Conservation (phyloP, 1,140 invertebrate genomes). For the Pseudomyrmex pallidus region DNA sequence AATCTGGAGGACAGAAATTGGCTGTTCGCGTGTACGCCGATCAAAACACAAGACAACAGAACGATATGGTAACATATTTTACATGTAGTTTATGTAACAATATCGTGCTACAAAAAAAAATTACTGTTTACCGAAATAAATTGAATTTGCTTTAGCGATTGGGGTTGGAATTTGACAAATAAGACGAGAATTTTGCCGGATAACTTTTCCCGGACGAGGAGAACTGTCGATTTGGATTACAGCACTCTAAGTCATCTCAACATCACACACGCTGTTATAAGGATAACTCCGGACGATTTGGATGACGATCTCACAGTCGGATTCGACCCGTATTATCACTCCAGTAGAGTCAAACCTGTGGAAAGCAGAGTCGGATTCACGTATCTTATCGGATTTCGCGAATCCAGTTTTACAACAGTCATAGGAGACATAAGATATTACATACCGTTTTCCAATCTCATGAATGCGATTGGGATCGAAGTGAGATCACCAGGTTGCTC, state of each 20-base stretch:
- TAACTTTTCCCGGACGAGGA: conserved; percentile 83
- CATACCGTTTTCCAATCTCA: conserved; percentile 68
- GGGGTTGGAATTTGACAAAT: conserved; percentile 88
- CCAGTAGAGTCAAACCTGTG: conserved; percentile 65
- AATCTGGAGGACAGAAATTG: conserved; percentile 89
- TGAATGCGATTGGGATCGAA: conserved; percentile 74
- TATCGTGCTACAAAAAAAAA: background rate
- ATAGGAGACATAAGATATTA: conserved; percentile 76
- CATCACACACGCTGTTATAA: conserved; percentile 90
- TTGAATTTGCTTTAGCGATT: conserved; percentile 84
- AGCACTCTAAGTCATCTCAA: conserved; percentile 86
- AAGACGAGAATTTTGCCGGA: conserved; percentile 86
- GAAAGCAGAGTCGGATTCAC: conserved; percentile 35
- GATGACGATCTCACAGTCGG: conserved; percentile 75
- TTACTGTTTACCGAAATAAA: background rate
- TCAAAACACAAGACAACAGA: conserved; percentile 83
- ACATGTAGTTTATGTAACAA: background rate
- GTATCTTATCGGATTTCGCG: conserved; percentile 55
- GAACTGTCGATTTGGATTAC: conserved; percentile 87
- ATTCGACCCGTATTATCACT: conserved; percentile 75
- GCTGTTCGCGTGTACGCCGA: conserved; percentile 90
- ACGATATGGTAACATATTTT: conserved; percentile 87
- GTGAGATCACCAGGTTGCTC: conserved; percentile 80
- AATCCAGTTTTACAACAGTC: conserved; percentile 46
- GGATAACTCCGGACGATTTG: conserved; percentile 83